Evolutionary conservation across 2,797 vertebrate species (phyloP).

Genomic region (Pantherophis vulpinus): DNA sequence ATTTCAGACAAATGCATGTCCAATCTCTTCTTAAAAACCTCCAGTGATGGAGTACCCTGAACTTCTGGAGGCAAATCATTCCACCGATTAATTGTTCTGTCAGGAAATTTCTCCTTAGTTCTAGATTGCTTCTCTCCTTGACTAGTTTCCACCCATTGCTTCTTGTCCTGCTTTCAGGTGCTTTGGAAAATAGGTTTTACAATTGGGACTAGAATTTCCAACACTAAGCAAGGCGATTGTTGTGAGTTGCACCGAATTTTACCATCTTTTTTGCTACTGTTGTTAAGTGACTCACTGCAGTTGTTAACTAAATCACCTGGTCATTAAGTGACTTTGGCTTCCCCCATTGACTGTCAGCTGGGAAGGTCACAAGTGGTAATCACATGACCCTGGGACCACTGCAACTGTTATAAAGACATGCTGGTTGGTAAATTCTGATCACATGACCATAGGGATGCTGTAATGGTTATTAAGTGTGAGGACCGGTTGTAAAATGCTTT

Average conservation of each 20-base stretch:
- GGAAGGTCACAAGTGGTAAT: not conserved
- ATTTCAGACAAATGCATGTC: not conserved
- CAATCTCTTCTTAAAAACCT: not conserved
- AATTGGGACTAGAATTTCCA: not conserved
- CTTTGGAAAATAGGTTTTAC: not conserved
- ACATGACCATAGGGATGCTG: not conserved
- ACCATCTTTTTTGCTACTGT: not conserved
- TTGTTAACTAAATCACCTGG: not conserved
- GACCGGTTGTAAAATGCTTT: not conserved
- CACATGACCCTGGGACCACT: not conserved
- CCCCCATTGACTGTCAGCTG: not conserved
- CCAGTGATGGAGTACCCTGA: not conserved
- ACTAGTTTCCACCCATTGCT: not conserved
- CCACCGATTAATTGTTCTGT: not conserved
- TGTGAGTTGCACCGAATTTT: not conserved
- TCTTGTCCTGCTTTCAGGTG: not conserved
- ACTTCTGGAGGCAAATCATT: not conserved
- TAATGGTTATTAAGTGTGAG: not conserved
- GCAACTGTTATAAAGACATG: not conserved
- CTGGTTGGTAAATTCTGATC: not conserved
- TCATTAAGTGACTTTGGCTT: not conserved
- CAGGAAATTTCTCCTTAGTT: not conserved
- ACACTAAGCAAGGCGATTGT: not conserved
- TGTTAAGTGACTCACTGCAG: not conserved
- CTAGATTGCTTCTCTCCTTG: not conserved